phyloP scores from a whole-genome alignment of 2,888 invertebrate genomes.

The Drosophila mercatorum region DNA sequence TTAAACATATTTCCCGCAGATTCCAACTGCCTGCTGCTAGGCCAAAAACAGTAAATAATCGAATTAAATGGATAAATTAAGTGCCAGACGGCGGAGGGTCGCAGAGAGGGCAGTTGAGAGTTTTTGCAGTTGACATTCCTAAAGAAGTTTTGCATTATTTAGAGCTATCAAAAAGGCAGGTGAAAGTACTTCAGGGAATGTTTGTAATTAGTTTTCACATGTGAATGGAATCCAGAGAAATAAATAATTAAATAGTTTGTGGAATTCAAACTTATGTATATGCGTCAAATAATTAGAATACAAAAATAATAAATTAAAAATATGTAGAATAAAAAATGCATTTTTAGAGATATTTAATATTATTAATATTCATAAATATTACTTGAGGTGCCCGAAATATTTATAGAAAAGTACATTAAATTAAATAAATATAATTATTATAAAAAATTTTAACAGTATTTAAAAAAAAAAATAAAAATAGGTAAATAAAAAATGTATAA shows the following conservation, averaged over 20 bases:
- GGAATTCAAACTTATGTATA: too few species aligned
- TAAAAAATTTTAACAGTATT: too few species aligned
- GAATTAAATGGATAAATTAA: slow-evolving; percentile 10
- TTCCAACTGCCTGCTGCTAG: neutral
- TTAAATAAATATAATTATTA: too few species aligned
- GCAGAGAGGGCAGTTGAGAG: neutral
- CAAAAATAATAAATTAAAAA: too few species aligned
- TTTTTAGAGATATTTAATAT: too few species aligned
- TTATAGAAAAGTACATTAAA: too few species aligned
- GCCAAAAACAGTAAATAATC: slow-evolving; percentile 5
- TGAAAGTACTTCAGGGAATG: neutral
- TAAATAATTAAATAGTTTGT: neutral
- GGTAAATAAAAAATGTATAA: too few species aligned
- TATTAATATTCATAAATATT: too few species aligned
- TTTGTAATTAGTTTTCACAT: neutral
- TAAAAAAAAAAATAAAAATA: too few species aligned
- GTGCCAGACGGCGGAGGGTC: slow-evolving; percentile 1
- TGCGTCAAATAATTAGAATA: too few species aligned
- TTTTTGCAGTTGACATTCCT: neutral
- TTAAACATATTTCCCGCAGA: slow-evolving; percentile 55
- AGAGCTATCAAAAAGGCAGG: neutral
- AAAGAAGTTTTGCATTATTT: neutral
- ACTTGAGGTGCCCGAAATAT: too few species aligned
- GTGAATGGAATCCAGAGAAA: neutral
- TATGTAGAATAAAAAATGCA: too few species aligned